phyloP scores from a whole-genome alignment of 1,140 invertebrate genomes.

The Zelostemma sp. region DNA sequence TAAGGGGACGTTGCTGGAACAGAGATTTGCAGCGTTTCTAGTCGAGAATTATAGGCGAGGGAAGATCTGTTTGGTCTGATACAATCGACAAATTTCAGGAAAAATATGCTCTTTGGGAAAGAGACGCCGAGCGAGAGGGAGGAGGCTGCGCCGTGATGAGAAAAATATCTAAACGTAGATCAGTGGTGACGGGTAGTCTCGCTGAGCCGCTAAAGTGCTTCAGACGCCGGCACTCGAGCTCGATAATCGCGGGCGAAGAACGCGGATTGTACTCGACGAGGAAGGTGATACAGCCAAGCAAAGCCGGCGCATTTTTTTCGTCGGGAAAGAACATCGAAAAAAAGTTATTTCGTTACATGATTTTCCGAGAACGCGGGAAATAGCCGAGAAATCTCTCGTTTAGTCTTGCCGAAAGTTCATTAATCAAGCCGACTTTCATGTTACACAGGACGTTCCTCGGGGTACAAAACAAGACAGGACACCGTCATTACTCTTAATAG shows the following conservation, averaged over 20 bases:
- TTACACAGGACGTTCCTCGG: constrained; percentile 3
- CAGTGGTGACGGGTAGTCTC: constrained; percentile 58
- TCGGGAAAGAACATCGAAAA: not conserved
- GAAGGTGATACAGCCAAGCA: constrained; percentile 15
- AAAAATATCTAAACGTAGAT: constrained; percentile 69
- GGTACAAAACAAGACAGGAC: constrained; percentile 36
- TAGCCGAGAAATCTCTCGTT: not conserved
- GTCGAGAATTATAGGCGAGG: constrained; percentile 63
- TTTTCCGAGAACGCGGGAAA: not conserved
- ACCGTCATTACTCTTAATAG: constrained; percentile 43
- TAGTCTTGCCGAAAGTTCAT: constrained; percentile 24
- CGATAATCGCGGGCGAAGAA: constrained; percentile 28
- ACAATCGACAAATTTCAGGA: constrained; percentile 67
- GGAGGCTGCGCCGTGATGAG: constrained; percentile 53
- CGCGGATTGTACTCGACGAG: constrained; percentile 5
- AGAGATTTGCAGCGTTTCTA: constrained; percentile 61
- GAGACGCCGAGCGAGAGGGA: not conserved
- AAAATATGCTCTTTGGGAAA: constrained; percentile 60
- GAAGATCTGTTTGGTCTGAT: constrained; percentile 65
- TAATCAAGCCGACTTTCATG: constrained; percentile 28
- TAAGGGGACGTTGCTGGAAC: constrained; percentile 27
- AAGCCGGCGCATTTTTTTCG: not conserved
- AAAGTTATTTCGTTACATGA: not conserved
- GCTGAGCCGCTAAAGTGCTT: constrained; percentile 54
- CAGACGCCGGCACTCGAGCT: constrained; percentile 32